These are phyloP conservation scores for Neogobius melanostomus DNA, from an alignment of 2,113 vertebrate species.

Conservation along the genomic window DNA sequence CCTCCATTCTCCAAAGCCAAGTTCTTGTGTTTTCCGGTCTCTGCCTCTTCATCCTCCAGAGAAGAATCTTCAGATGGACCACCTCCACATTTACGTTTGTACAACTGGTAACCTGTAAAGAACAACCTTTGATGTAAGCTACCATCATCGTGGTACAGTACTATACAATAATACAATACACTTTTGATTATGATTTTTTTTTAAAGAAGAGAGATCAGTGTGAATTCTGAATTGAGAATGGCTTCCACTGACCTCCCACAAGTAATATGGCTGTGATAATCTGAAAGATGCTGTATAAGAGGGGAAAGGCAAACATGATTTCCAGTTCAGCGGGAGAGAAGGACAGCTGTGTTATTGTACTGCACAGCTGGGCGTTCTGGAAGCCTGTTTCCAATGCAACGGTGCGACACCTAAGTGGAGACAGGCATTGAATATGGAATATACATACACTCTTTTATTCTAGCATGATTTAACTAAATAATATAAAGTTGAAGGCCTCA, in stretches of 20 bases:
- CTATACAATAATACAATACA: too few relatives aligned
- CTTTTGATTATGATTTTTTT: too few relatives aligned
- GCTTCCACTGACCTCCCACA: conserved; percentile 78
- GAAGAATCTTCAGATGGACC: conserved; percentile 32
- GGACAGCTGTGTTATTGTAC: conserved; percentile 92
- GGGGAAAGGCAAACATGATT: conserved; percentile 90
- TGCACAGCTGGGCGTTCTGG: conserved; percentile 93
- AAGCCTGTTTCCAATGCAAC: conserved; percentile 92
- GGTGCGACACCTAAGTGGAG: conserved; percentile 84
- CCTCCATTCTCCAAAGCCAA: conserved; percentile 69
- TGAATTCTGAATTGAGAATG: not conserved
- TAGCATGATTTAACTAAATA: not conserved
- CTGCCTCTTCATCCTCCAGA: conserved; percentile 22
- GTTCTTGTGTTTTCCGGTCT: conserved; percentile 30
- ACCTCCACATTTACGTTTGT: conserved; percentile 53
- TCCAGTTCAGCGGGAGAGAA: conserved; percentile 84
- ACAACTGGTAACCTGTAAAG: conserved; percentile 77
- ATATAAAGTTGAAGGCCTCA: conserved; percentile 52
- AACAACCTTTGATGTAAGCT: not conserved
- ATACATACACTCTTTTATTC: not conserved
- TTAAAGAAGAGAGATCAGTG: not conserved
- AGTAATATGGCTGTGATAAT: conserved; percentile 67
- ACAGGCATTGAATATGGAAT: not conserved
- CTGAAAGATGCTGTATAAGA: conserved; percentile 97
- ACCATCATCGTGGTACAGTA: not conserved